Evolutionary conservation across 2,113 vertebrate genomes (phyloP), one percentile per base, ranked within the genome.

Genomic region (Carassius auratus): DNA sequence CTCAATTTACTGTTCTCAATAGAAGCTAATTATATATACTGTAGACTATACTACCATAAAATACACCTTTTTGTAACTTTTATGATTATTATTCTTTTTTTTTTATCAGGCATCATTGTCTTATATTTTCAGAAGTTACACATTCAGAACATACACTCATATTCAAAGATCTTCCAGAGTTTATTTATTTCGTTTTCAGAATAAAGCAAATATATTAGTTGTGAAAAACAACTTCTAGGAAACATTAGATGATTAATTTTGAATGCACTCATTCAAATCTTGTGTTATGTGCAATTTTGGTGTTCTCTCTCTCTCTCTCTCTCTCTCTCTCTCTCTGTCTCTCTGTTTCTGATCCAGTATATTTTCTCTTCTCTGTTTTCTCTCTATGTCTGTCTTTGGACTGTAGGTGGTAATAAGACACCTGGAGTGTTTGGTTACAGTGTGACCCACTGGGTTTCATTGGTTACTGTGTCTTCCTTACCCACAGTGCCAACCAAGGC

Each of bases 401-500:
- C 76, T 17, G 9, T 64, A 42, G 79, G 38, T 61, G 81, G 93
- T 91, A 95, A 95, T 87, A 10, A 84, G 90, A 93, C 71, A 91
- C 85, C 59, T 45, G 13, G 8, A 64, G 62, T 87, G 83, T 94
- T 91, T 30, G 89, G 91, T 95, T 95, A 88, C 93, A 80, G 85
- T 33, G 86, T 87, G 90, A 90, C 91, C 89, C 83, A 89, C 84
- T 75, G 85, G 84, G 83, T 90, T 88, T 84, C 84, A 86, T 88
- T 86, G 83, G 78, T 78, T 83, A 80, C 74, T 61, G 42, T 78
- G 69, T 23, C 23, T 66, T 71, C 12, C 77, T 79, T 78, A 87
- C 86, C 85, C 42, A 45, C 8, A 45, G 42, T 45, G 42, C 42
- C 42, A 9, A 45, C 42, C 45, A 75, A 89, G 86, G 73, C 6